Conservation (phyloP, 2,797 vertebrate species). For the Megaceryle alcyon region DNA sequence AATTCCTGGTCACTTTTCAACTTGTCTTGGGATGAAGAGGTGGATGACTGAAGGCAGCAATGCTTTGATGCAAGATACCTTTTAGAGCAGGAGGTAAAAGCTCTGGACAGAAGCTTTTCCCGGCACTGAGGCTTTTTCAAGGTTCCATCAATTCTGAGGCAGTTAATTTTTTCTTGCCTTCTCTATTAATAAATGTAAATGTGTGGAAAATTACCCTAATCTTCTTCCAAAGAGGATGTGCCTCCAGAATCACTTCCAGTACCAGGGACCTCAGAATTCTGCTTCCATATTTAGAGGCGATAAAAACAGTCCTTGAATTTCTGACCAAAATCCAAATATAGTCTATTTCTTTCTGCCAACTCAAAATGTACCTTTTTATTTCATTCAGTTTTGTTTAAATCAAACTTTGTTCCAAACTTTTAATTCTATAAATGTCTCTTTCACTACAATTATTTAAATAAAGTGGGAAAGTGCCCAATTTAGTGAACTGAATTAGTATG, state of each 20-base stretch:
- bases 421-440: conserved; percentile 53
- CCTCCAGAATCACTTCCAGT: conserved; percentile 56
- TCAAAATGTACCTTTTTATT: conserved; percentile 68
- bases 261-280: conserved; percentile 52
- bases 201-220: conserved; percentile 63
- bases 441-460: conserved; percentile 52
- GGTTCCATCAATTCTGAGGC: conserved; percentile 19
- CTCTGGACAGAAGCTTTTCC: conserved; percentile 9
- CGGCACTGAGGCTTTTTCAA: not conserved
- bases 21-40: not conserved
- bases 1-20: not conserved
- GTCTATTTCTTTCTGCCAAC: conserved; percentile 40
- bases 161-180: not conserved
- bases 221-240: conserved; percentile 60
- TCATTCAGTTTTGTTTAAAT: conserved; percentile 49
- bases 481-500: conserved; percentile 26
- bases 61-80: not conserved
- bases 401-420: conserved; percentile 55
- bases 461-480: conserved; percentile 29
- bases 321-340: conserved; percentile 68
- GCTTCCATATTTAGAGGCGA: conserved; percentile 61
- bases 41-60: not conserved
- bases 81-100: not conserved
- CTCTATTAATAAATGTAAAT: conserved; percentile 62
- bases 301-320: conserved; percentile 64